Evolutionary conservation across 2,888 invertebrate genomes (phyloP), one percentile per base, ranked within the genome.

Genomic region (Fragum sueziense): DNA sequence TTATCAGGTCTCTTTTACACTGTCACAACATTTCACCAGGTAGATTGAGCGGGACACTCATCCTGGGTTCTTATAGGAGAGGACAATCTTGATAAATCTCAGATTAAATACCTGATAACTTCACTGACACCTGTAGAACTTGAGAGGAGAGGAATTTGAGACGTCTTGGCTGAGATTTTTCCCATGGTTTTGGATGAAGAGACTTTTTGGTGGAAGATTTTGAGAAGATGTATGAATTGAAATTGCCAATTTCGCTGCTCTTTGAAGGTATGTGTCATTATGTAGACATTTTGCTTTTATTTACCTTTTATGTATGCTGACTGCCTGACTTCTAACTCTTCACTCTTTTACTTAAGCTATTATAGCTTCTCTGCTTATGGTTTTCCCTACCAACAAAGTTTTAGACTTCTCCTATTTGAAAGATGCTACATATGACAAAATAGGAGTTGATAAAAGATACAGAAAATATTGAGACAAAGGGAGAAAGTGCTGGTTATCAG

Each of bases 1-100:
- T 74, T 68, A 69, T 68, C 68, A 57, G 74, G 51, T 61, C 33
- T 54, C 17, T 41, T 67, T 31, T 65, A 33, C 17, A 59, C 34
- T 73, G 65, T 74, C 68, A 74, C 68, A 74, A 68, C 74, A 74
- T 47, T 68, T 68, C 54, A 59, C 68, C 61, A 61, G 61, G 65
- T 41, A 65, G 65, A 65, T 25, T 41, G 20, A 34, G 37, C 27
- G 54, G 72, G 72, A 47, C 62, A 33, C 1, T 14, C 65, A 65
- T 37, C 41, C 65, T 65, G 61, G 37, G 41, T 41, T 65, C 65
- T 25, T 25, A 62, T 41, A 41, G 25, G 41, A n/a, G 31, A 52
- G 52, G 14, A 7, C 14, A 41, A 52, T 31, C 52, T 69, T 52
- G 47, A 47, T 68, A 51, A 51, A 69, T 29, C 69, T 52, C 27